These are phyloP conservation scores for Salarias fasciatus DNA, from an alignment of 2,797 vertebrate species.

Conservation along the genomic window DNA sequence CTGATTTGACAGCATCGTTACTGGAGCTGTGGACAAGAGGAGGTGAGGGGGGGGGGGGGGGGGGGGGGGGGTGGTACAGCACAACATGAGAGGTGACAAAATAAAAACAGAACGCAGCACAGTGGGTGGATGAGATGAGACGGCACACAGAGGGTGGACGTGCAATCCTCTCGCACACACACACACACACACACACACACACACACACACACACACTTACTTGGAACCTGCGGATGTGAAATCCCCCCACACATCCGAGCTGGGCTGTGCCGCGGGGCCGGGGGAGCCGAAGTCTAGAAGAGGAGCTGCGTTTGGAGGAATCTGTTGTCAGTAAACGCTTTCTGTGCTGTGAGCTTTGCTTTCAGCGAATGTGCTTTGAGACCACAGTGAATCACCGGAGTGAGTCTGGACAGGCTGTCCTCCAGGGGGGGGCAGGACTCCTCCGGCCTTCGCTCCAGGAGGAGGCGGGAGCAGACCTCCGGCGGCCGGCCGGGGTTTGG, in stretches of 20 bases:
- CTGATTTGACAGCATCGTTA: constrained; percentile 80
- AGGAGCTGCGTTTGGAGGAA: constrained; percentile 44
- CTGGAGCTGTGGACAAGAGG: constrained; percentile 77
- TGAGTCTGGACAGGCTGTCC: constrained; percentile 63
- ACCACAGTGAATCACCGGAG: constrained; percentile 75
- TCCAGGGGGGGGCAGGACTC: constrained; percentile 59
- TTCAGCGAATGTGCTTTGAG: neutral
- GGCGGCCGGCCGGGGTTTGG: constrained; percentile 72
- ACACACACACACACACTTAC: no score
- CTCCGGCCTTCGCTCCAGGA: constrained; percentile 82
- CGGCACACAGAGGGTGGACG: neutral
- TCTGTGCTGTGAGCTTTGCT: no score
- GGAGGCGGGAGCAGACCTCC: constrained; percentile 89
- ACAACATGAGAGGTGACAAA: constrained; percentile 17
- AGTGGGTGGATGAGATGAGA: constrained; percentile 14
- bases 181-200: no score
- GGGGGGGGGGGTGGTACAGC: no score
- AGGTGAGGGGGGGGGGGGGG: neutral
- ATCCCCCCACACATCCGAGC: constrained; percentile 92
- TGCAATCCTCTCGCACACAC: neutral
- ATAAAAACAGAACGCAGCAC: no score
- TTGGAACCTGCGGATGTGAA: constrained; percentile 90
- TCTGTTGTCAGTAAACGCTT: neutral
- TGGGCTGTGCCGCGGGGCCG: constrained; percentile 52
- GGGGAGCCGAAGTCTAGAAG: constrained; percentile 74